Evolutionary conservation across 2,888 invertebrate genomes (phyloP).

Genomic region (Drosophila fulvimacula): DNA sequence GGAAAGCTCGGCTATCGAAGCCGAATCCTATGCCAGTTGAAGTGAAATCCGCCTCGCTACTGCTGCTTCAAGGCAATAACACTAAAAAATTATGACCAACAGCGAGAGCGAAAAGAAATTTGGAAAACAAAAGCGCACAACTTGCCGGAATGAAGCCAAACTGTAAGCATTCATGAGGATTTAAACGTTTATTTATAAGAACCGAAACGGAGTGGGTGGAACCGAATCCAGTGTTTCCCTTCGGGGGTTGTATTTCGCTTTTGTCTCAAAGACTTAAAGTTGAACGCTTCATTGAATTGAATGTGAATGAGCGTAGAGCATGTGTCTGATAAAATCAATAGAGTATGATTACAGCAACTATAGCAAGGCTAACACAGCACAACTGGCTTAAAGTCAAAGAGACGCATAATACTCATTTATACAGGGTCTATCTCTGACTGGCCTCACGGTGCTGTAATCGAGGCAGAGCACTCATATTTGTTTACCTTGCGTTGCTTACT

Average conservation of each 20-base stretch:
- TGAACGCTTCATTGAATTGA: conserved; percentile 74
- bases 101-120: conserved; percentile 65
- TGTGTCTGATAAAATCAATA: conserved; percentile 49
- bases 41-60: conserved; percentile 57
- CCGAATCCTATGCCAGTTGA: conserved; percentile 12
- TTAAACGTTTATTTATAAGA: conserved; percentile 82
- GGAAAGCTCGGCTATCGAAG: conserved; percentile 57
- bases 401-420: conserved; percentile 47
- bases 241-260: conserved; percentile 27
- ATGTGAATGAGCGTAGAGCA: conserved; percentile 30
- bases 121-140: conserved; percentile 78
- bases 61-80: conserved; percentile 73
- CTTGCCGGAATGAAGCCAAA: conserved; percentile 74
- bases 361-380: conserved; percentile 6
- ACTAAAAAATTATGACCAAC: conserved; percentile 83
- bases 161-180: conserved; percentile 81
- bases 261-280: conserved; percentile 56
- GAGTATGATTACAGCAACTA: conserved; percentile 31
- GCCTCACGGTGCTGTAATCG: conserved; percentile 36
- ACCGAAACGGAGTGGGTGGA: conserved; percentile 3
- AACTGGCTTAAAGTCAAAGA: conserved; percentile 36
- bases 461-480: conserved; percentile 53
- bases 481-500: conserved; percentile 73
- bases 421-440: conserved; percentile 44
- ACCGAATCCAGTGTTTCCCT: background rate